Conservation (phyloP, 1,140 invertebrate species). For the Microplitis mediator region DNA sequence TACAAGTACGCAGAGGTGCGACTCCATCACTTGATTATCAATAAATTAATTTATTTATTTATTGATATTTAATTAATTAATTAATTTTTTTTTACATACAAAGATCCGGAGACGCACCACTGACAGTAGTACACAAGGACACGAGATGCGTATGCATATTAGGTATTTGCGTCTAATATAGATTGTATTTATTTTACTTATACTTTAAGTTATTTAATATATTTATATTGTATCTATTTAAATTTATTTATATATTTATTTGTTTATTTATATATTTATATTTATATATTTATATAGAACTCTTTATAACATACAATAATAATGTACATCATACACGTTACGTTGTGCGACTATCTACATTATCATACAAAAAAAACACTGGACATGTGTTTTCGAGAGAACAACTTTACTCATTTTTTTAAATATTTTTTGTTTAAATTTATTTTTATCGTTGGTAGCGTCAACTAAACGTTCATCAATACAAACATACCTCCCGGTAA, state of each 20-base stretch:
- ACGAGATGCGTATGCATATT: conserved; percentile 25
- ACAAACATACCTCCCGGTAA: too few relatives aligned
- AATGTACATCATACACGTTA: conserved; percentile 56
- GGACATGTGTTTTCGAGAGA: conserved; percentile 21
- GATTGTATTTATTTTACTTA: conserved; percentile 41
- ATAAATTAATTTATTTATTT: conserved; percentile 6
- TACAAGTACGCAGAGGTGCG: background rate
- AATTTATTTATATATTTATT: conserved; percentile 44
- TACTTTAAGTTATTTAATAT: conserved; percentile 48
- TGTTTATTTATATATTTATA: background rate
- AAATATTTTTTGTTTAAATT: background rate
- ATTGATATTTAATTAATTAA: background rate
- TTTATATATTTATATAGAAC: conserved; percentile 43
- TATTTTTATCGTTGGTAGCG: conserved; percentile 32
- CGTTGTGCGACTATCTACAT: conserved; percentile 59
- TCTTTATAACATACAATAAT: conserved; percentile 55
- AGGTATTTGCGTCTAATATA: conserved; percentile 33
- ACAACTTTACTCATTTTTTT: conserved; percentile 21
- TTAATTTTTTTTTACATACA: conserved; percentile 13
- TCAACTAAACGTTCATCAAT: conserved; percentile 35
- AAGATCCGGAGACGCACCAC: too few relatives aligned
- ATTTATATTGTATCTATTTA: conserved; percentile 40
- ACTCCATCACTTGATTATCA: conserved; percentile 1
- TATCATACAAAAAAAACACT: conserved; percentile 55
- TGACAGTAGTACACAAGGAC: conserved; percentile 18